These are phyloP conservation scores for Leptinotarsa tumamoca DNA, from an alignment of 2,888 invertebrate genomes.

Conservation along the genomic window DNA sequence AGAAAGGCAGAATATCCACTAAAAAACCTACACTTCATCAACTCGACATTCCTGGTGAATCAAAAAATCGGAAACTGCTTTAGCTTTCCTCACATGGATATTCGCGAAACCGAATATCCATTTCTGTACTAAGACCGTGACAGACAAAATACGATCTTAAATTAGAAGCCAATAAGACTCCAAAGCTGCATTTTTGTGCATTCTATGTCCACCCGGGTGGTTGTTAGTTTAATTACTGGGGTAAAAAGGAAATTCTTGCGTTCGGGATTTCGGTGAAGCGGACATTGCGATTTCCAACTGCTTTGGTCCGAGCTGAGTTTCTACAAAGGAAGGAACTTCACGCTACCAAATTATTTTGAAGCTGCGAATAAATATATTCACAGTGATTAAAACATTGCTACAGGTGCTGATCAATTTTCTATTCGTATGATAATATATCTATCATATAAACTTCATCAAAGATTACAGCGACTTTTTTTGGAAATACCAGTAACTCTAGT, in stretches of 20 bases:
- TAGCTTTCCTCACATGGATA: not conserved
- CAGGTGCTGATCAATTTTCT: too few relatives aligned
- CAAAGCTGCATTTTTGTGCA: slow-evolving; percentile 57
- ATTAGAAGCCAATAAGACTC: slow-evolving; percentile 58
- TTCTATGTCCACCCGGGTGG: slow-evolving; percentile 59
- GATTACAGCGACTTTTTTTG: too few relatives aligned
- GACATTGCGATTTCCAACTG: slow-evolving; percentile 26
- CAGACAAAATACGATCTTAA: slow-evolving; percentile 57
- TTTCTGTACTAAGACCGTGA: slow-evolving; percentile 25
- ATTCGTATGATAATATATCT: too few relatives aligned
- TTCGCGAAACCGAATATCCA: slow-evolving; percentile 22
- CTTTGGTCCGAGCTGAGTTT: not conserved
- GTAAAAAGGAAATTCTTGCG: slow-evolving; percentile 55
- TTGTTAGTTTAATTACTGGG: slow-evolving; percentile 65
- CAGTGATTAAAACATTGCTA: too few relatives aligned
- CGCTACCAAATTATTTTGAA: too few relatives aligned
- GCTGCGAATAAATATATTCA: too few relatives aligned
- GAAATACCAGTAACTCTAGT: too few relatives aligned
- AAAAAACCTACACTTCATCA: too few relatives aligned
- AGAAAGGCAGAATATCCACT: too few relatives aligned
- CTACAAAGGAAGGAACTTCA: not conserved
- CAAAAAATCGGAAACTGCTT: not conserved
- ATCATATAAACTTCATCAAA: too few relatives aligned
- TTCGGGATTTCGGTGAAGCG: slow-evolving; percentile 54
- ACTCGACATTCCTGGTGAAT: too few relatives aligned